Conservation (phyloP, 2,797 vertebrate genomes). For the Dicrostonyx torquatus region DNA sequence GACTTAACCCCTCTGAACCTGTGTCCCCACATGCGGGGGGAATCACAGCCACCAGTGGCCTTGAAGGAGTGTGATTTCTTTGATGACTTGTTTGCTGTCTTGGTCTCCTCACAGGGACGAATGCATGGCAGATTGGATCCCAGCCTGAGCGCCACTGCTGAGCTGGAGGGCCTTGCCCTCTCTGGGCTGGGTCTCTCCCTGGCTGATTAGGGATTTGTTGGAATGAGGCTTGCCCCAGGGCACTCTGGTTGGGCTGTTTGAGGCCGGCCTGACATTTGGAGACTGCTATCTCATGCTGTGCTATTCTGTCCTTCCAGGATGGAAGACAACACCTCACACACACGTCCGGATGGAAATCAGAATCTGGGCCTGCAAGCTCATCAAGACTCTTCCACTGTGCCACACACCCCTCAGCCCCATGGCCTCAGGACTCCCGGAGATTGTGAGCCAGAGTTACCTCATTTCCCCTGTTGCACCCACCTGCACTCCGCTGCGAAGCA, state of each 20-base stretch:
- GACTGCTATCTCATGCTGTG: too few relatives aligned
- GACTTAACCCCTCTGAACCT: conserved; percentile 37
- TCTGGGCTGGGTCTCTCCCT: not conserved
- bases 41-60: not conserved
- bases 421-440: not conserved
- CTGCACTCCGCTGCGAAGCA: not conserved
- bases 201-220: not conserved
- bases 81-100: not conserved
- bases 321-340: not conserved
- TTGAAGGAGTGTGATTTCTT: not conserved
- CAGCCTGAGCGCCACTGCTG: not conserved
- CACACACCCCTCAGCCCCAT: not conserved
- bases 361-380: not conserved
- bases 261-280: not conserved
- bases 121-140: not conserved
- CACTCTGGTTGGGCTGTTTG: too few relatives aligned
- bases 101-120: not conserved
- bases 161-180: not conserved
- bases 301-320: not conserved
- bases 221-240: not conserved
- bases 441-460: not conserved
- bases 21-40: not conserved
- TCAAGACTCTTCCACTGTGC: rapidly evolving
- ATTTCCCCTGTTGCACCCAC: not conserved
- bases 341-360: not conserved